These are phyloP conservation scores for Phasianus colchicus DNA, from an alignment of 2,113 vertebrate species.

Conservation along the genomic window DNA sequence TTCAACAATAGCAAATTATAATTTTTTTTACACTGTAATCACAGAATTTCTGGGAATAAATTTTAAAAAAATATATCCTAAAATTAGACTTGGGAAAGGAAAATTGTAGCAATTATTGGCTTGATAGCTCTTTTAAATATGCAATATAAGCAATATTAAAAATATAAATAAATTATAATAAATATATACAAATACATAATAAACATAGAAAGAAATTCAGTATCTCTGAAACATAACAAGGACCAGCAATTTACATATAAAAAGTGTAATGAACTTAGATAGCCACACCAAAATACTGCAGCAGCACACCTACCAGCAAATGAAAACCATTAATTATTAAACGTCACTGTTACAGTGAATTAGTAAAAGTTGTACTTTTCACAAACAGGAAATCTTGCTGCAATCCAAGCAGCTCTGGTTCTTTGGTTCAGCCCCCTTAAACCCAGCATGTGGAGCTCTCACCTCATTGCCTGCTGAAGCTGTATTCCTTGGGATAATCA, in stretches of 20 bases:
- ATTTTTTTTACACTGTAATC: constrained; percentile 42
- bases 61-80: neutral
- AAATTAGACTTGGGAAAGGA: constrained; percentile 16
- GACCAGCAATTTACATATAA: neutral
- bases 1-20: constrained; percentile 17
- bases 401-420: neutral
- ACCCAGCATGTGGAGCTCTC: neutral
- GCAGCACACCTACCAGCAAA: neutral
- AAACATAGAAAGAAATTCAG: neutral
- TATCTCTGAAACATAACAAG: neutral
- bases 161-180: too few relatives aligned
- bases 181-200: too few relatives aligned
- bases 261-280: neutral
- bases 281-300: neutral
- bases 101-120: constrained; percentile 53
- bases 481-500: neutral
- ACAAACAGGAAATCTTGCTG: neutral
- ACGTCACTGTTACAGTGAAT: neutral
- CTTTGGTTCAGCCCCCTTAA: neutral
- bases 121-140: neutral
- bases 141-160: too few relatives aligned
- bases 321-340: neutral
- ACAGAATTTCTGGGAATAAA: neutral
- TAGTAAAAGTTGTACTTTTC: rapidly evolving
- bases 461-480: neutral